Evolutionary conservation across 2,888 invertebrate species (phyloP).

Genomic region (Drosophila kokeensis): DNA sequence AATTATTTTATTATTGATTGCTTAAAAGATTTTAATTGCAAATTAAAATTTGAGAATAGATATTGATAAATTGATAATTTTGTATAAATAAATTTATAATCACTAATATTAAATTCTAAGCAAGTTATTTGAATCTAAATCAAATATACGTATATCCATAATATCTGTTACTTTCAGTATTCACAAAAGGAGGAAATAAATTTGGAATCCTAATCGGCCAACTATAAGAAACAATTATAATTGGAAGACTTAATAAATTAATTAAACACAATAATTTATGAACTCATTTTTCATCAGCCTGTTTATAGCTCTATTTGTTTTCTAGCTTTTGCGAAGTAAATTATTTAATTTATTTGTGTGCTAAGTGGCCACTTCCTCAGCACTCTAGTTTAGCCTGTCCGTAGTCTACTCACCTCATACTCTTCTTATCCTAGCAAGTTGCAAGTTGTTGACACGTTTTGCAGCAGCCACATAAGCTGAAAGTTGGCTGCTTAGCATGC

Average conservation of each 20-base stretch:
- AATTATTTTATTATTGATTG: not conserved
- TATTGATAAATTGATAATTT: not conserved
- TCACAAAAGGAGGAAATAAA: not conserved
- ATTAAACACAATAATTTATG: conserved; percentile 3
- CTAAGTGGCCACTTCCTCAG: not conserved
- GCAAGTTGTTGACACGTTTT: conserved; percentile 46
- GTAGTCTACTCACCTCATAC: not conserved
- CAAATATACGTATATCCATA: not conserved
- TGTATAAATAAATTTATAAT: not conserved
- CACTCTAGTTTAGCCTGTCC: not conserved
- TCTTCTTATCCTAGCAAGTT: not conserved
- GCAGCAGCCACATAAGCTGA: conserved; percentile 43
- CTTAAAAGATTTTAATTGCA: not conserved
- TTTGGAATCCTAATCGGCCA: not conserved
- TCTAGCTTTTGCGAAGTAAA: conserved; percentile 33
- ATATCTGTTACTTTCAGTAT: not conserved
- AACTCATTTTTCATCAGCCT: not conserved
- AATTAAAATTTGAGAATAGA: not conserved
- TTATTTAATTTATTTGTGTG: conserved; percentile 30
- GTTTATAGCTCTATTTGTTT: not conserved
- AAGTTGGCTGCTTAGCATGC: conserved; percentile 55
- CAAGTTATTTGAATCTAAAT: not conserved
- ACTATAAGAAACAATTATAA: not conserved
- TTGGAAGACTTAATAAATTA: not conserved
- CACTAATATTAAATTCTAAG: not conserved